Percentiles rank a stretch among this genome's conserved stretches.
Evolutionary conservation across 2,797 vertebrate genomes (phyloP).

Genomic region (Chaetophractus vellerosus): DNA sequence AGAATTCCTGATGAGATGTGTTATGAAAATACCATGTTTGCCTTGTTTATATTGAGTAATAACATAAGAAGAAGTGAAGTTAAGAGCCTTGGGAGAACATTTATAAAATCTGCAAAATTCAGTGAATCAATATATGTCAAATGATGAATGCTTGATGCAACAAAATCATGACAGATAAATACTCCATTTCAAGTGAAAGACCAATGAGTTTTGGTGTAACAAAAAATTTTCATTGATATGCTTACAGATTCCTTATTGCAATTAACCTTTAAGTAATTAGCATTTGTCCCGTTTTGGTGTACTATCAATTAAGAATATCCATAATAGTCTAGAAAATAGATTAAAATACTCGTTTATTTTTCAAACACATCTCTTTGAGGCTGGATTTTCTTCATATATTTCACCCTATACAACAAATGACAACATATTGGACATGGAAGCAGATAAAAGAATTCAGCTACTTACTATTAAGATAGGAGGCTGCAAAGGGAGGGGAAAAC

Average conservation of each 20-base stretch:
- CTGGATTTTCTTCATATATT: background rate
- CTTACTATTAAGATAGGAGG: background rate
- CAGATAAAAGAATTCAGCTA: background rate
- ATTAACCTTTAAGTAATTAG: background rate
- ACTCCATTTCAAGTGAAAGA: constrained; percentile 6
- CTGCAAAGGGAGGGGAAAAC: background rate
- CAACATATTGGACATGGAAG: background rate
- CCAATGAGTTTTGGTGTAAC: background rate
- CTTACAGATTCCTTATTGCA: background rate
- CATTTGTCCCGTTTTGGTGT: background rate
- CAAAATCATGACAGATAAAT: background rate
- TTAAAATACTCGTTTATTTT: constrained; percentile 56
- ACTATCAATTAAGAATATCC: background rate
- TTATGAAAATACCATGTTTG: background rate
- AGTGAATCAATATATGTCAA: background rate
- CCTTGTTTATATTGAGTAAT: background rate
- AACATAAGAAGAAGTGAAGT: background rate
- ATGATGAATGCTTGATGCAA: background rate
- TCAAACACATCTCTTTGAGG: background rate
- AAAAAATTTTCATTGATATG: background rate
- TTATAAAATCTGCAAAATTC: background rate
- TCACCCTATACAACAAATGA: background rate
- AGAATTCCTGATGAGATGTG: background rate
- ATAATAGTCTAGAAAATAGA: background rate
- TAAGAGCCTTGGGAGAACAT: background rate